Percentiles rank a stretch among this genome's conserved stretches.
phyloP scores from a whole-genome alignment of 2,888 invertebrate genomes.

The Hyles lineata region DNA sequence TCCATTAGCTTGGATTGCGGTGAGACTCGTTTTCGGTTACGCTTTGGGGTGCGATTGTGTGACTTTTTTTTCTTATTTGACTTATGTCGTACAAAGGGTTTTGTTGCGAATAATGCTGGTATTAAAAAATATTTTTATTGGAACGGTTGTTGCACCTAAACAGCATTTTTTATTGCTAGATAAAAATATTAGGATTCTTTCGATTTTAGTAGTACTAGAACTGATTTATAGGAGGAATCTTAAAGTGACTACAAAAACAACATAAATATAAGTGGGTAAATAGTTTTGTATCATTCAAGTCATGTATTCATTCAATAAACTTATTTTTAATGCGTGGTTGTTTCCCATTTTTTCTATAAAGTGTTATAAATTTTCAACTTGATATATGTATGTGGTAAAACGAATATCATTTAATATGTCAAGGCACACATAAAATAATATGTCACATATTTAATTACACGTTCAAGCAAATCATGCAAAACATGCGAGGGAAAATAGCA shows the following conservation, averaged over 20 bases:
- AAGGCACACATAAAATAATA: background rate
- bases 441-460: background rate
- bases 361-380: too few species aligned
- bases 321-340: too few species aligned
- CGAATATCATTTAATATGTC: background rate
- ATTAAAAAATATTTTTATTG: constrained; percentile 31
- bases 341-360: too few species aligned
- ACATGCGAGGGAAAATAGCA: background rate
- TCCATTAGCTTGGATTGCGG: constrained; percentile 85
- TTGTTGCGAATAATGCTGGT: constrained; percentile 33
- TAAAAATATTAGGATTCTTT: background rate
- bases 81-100: constrained; percentile 59
- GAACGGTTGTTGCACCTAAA: too few species aligned
- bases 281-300: too few species aligned
- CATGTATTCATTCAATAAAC: too few species aligned
- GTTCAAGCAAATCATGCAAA: background rate
- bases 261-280: too few species aligned
- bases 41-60: constrained; percentile 78
- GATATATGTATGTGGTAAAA: too few species aligned
- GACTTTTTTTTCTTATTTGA: constrained; percentile 58
- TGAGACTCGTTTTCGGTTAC: constrained; percentile 82
- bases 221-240: too few species aligned
- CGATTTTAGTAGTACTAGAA: too few species aligned
- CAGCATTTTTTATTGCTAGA: too few species aligned
- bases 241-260: too few species aligned